Base-by-base conservation (phyloP, 2,113 vertebrate genomes). In the Origma solitaria region DNA sequence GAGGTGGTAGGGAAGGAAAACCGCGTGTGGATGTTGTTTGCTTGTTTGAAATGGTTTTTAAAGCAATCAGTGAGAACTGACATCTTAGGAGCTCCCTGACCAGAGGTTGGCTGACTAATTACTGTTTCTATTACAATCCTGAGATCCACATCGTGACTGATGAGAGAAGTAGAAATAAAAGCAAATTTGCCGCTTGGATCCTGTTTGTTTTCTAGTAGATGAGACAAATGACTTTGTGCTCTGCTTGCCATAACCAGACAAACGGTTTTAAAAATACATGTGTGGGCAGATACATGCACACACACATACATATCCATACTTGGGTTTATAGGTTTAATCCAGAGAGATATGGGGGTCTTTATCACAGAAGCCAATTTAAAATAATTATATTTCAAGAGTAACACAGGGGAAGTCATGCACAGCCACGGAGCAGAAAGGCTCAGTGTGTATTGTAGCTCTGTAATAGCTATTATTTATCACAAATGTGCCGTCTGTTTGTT, bases 381-480 rank as follows among this genome's bases (percentile, higher is more conserved):
- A 75, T 97, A 97, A 96, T 97, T 96, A 58, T 82, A 93, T 61
- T 81, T 92, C 62, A 95, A 88, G 91, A 56, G 60, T 77, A 94
- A 82, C 45, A 16, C 45, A 25, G 71, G 82, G 81, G 68, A 96
- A 95, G 92, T 93, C 91, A 80, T 68, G 84, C 77, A 6, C 94
- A 86, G 97, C 96, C 92, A 88, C 30, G 49, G 93, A 96, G 77
- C 84, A 97, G 94, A 94, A 98, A 97, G 96, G 92, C 91, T 95
- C 97, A 87, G 92, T 88, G 97, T 96, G 96, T 90, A 86, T 90
- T 97, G 95, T 97, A 95, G 97, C 97, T 96, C 96, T 95, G 69
- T 97, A 97, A 97, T 96, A 97, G 96, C 96, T 82, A 88, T 98
- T 98, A 98, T 98, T 98, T 98, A 98, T 98, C 97, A 97, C 97